These are phyloP conservation scores for Melieria omissa DNA, from an alignment of 2,888 invertebrate species.

Conservation along the genomic window DNA sequence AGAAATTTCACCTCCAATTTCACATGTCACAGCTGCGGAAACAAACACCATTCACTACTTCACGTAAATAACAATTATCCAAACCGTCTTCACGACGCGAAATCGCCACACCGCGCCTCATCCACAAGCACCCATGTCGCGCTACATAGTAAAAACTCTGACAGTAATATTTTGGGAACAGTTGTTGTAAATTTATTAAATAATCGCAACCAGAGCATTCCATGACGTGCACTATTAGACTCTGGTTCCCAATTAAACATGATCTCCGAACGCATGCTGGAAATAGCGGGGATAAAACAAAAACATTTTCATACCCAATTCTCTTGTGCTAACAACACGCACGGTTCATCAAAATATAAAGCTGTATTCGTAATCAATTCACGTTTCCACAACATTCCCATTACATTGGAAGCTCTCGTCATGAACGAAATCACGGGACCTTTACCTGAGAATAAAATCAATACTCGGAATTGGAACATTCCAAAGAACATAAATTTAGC, in stretches of 20 bases:
- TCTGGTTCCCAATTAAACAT: conserved; percentile 36
- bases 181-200: conserved; percentile 28
- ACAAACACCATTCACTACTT: too few species aligned
- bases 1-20: too few species aligned
- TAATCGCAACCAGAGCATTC: not conserved
- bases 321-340: conserved; percentile 18
- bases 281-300: conserved; percentile 32
- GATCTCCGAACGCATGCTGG: conserved; percentile 29
- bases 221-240: conserved; percentile 8
- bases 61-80: too few species aligned
- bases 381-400: conserved; percentile 14
- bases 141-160: too few species aligned
- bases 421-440: conserved; percentile 30
- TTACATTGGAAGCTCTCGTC: conserved; percentile 31
- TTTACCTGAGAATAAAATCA: conserved; percentile 26
- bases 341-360: conserved; percentile 11
- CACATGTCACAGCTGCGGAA: too few species aligned
- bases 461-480: conserved; percentile 17
- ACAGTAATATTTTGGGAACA: too few species aligned
- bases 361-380: conserved; percentile 10
- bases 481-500: conserved; percentile 23
- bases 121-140: conserved; percentile 31
- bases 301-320: conserved; percentile 13
- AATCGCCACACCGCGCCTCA: not conserved
- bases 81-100: conserved; percentile 28